A percentile compares a stretch with the other conserved stretches of the same genome.
Conservation (phyloP, 2,797 vertebrate species). For the Eulemur mongoz region DNA sequence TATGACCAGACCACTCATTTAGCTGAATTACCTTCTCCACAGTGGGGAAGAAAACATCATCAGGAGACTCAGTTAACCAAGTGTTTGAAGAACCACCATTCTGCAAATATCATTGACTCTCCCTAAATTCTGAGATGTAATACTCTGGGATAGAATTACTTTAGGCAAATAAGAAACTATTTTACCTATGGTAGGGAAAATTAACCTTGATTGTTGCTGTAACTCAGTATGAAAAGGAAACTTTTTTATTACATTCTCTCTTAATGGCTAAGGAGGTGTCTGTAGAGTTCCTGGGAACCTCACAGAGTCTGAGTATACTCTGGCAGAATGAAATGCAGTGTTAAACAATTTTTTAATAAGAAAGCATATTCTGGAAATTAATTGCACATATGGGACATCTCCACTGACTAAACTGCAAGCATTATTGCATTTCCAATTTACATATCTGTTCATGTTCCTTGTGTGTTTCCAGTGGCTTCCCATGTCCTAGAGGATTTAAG, state of each 20-base stretch:
- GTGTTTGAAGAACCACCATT: constrained; percentile 73
- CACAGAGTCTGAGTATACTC: neutral
- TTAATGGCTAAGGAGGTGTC: constrained; percentile 29
- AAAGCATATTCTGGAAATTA: constrained; percentile 66
- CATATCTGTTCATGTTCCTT: neutral
- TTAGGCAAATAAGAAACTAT: constrained; percentile 62
- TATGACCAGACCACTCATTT: constrained; percentile 63
- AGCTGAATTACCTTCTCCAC: constrained; percentile 66
- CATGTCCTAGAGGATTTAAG: neutral
- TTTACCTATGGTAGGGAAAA: constrained; percentile 9
- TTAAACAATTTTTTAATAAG: constrained; percentile 53
- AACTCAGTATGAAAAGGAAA: constrained; percentile 39
- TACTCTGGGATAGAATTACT: constrained; percentile 53
- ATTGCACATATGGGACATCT: constrained; percentile 56
- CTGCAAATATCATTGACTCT: constrained; percentile 65
- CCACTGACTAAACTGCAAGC: neutral
- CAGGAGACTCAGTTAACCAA: constrained; percentile 66
- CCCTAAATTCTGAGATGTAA: constrained; percentile 60
- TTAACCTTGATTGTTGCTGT: constrained; percentile 3
- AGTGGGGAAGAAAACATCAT: constrained; percentile 56
- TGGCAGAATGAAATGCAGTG: constrained; percentile 4
- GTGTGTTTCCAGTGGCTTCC: neutral
- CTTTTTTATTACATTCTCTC: constrained; percentile 34
- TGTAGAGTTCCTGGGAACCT: neutral
- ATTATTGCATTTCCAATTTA: constrained; percentile 14